Evolutionary conservation across 1,140 invertebrate genomes (phyloP).

Genomic region (Drosophila sulfurigaster): DNA sequence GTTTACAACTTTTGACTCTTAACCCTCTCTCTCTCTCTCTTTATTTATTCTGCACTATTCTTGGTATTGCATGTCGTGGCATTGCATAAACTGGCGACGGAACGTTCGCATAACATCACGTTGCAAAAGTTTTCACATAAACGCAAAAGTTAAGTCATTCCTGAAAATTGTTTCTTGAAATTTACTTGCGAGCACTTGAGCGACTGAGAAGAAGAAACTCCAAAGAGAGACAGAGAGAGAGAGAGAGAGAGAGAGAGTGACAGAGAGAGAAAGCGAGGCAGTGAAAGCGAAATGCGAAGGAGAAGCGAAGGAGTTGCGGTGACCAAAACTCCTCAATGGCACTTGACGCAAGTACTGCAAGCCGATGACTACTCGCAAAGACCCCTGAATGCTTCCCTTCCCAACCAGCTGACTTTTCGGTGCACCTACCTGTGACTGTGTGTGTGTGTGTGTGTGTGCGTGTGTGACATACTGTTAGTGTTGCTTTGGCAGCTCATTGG

Average conservation of each 20-base stretch:
- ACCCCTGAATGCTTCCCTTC: neutral
- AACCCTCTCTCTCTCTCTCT: neutral
- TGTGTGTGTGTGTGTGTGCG: constrained; percentile 4
- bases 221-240: neutral
- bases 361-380: neutral
- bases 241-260: neutral
- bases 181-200: constrained; percentile 69
- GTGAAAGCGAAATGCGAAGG: neutral
- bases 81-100: constrained; percentile 51
- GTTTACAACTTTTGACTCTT: neutral
- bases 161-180: constrained; percentile 83
- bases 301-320: neutral
- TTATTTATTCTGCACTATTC: neutral
- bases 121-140: constrained; percentile 81
- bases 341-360: constrained; percentile 28
- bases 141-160: constrained; percentile 83
- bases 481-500: constrained; percentile 34
- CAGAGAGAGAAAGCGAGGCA: neutral
- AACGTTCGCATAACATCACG: constrained; percentile 73
- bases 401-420: neutral
- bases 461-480: constrained; percentile 32
- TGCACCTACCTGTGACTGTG: neutral
- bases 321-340: neutral
- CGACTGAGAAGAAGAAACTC: neutral
- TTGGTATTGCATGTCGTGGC: neutral